A percentile compares a stretch with the other conserved stretches of the same genome.
Conservation (phyloP, 2,113 vertebrate genomes). For the Rhinoderma darwinii region DNA sequence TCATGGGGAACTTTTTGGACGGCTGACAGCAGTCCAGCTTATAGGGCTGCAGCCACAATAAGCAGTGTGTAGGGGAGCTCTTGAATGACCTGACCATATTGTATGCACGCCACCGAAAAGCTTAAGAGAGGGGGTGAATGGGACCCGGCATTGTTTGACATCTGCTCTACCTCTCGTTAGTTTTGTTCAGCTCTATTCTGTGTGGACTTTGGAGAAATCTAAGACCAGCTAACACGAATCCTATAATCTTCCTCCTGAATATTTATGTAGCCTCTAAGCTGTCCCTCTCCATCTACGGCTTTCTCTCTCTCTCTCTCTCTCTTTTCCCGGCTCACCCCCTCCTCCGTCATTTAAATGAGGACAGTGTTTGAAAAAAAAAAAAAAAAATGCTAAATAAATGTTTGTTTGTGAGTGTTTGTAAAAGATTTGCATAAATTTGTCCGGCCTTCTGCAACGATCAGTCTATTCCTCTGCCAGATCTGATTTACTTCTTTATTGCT, state of each 20-base stretch:
- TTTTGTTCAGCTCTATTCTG: conserved; percentile 86
- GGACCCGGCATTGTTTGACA: conserved; percentile 84
- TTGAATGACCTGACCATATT: conserved; percentile 87
- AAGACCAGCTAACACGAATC: conserved; percentile 83
- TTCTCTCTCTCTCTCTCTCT: conserved; percentile 73
- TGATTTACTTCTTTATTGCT: conserved; percentile 69
- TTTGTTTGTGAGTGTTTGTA: conserved; percentile 81
- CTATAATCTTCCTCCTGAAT: conserved; percentile 88
- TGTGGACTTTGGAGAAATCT: conserved; percentile 85
- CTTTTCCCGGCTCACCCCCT: conserved; percentile 69
- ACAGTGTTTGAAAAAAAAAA: conserved; percentile 75
- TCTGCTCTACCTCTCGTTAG: conserved; percentile 87
- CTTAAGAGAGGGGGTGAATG: conserved; percentile 82
- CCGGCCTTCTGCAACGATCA: conserved; percentile 78
- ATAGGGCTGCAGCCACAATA: conserved; percentile 82
- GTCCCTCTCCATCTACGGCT: conserved; percentile 80
- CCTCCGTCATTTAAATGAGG: conserved; percentile 83
- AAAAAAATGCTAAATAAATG: conserved; percentile 87
- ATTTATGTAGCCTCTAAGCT: conserved; percentile 89
- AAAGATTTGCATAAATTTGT: conserved; percentile 86
- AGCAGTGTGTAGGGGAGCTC: conserved; percentile 85
- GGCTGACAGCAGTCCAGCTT: conserved; percentile 83
- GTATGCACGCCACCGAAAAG: conserved; percentile 76
- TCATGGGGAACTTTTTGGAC: conserved; percentile 91
- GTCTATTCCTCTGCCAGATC: conserved; percentile 78